Evolutionary conservation across 1,140 invertebrate species (phyloP).

Genomic region (Helicoverpa armigera): DNA sequence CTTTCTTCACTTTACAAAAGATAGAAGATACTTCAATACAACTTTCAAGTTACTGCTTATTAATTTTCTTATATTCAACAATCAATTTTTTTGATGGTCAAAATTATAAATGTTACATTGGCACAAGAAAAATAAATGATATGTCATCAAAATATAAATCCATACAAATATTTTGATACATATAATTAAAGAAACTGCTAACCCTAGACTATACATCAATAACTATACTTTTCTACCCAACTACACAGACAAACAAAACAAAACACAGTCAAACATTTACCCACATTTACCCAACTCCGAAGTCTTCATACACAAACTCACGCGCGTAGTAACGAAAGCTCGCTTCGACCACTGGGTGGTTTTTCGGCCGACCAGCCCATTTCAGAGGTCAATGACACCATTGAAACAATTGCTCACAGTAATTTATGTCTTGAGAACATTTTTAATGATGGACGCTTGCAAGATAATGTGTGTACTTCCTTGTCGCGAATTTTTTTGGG

Average conservation of each 20-base stretch:
- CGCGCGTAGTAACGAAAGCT: slow-evolving; percentile 54
- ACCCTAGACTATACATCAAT: not conserved
- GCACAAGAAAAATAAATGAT: too few relatives aligned
- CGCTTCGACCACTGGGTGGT: slow-evolving; percentile 56
- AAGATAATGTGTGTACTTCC: slow-evolving; percentile 11
- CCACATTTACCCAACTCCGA: not conserved
- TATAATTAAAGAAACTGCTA: too few relatives aligned
- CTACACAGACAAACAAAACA: not conserved
- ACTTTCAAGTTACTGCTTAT: too few relatives aligned
- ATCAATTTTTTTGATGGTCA: too few relatives aligned
- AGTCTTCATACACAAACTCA: slow-evolving; percentile 10
- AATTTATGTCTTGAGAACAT: slow-evolving; percentile 52
- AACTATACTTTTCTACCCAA: not conserved
- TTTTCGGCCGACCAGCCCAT: slow-evolving; percentile 63
- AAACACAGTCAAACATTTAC: not conserved
- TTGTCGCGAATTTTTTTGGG: slow-evolving; percentile 32
- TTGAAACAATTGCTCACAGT: slow-evolving; percentile 64
- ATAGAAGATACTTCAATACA: too few relatives aligned
- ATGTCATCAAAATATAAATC: too few relatives aligned
- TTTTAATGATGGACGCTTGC: slow-evolving; percentile 27
- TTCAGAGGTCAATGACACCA: slow-evolving; percentile 62
- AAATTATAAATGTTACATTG: too few relatives aligned
- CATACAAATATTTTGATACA: too few relatives aligned
- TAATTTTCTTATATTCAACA: too few relatives aligned
- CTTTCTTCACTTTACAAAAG: too few relatives aligned